Evolutionary conservation across 2,888 invertebrate genomes (phyloP).

Genomic region (Zele albiditarsus): DNA sequence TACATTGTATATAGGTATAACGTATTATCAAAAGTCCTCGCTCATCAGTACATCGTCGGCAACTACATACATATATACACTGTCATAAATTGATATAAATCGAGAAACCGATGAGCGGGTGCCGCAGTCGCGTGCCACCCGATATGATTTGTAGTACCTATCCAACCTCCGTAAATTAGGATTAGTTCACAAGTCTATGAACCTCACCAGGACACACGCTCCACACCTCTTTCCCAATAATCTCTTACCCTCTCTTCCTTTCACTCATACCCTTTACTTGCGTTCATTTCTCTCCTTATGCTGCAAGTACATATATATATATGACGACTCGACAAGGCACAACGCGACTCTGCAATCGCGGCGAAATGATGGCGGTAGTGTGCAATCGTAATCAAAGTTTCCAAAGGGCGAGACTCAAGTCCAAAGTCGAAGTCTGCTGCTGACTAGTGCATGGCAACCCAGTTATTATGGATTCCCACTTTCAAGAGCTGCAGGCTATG

Average conservation of each 20-base stretch:
- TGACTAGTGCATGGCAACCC: constrained; percentile 44
- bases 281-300: background rate
- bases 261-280: constrained; percentile 19
- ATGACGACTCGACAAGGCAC: constrained; percentile 40
- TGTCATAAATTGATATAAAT: constrained; percentile 41
- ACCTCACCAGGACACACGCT: constrained; percentile 41
- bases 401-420: constrained; percentile 49
- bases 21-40: too few species aligned
- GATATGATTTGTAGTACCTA: constrained; percentile 58
- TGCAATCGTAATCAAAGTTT: constrained; percentile 56
- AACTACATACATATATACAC: constrained; percentile 11
- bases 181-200: constrained; percentile 56
- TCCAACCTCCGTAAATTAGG: constrained; percentile 58
- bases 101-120: constrained; percentile 44
- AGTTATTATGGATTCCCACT: constrained; percentile 45
- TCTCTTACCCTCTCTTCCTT: background rate
- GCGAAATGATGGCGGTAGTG: constrained; percentile 30
- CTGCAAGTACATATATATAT: constrained; percentile 24
- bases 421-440: constrained; percentile 49
- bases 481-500: constrained; percentile 39
- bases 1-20: too few species aligned
- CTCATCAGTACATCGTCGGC: constrained; percentile 14
- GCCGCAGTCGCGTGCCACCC: constrained; percentile 27
- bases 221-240: constrained; percentile 17
- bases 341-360: constrained; percentile 25